These are phyloP conservation scores for Thamnaconus septentrionalis DNA, from an alignment of 2,113 vertebrate species.

Conservation along the genomic window DNA sequence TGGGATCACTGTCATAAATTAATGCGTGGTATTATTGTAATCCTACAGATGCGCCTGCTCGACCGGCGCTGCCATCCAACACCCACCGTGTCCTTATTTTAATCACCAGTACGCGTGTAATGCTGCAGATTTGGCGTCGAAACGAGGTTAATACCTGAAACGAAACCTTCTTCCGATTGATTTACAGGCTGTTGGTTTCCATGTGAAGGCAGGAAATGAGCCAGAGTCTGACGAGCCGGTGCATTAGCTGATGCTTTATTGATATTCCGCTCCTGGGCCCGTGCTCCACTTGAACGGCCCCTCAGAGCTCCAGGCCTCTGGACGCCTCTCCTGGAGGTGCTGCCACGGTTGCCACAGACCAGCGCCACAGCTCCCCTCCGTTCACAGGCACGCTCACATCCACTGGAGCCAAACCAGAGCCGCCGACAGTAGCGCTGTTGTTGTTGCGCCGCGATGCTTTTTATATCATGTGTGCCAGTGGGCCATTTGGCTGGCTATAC, in stretches of 20 bases:
- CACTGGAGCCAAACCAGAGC: constrained; percentile 15
- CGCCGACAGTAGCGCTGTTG: constrained; percentile 54
- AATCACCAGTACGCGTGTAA: constrained; percentile 34
- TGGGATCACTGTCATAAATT: constrained; percentile 19
- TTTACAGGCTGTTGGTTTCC: background rate
- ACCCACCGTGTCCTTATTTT: constrained; percentile 21
- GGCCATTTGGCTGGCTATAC: constrained; percentile 26
- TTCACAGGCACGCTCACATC: constrained; percentile 13
- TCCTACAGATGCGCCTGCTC: constrained; percentile 27
- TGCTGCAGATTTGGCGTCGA: constrained; percentile 27
- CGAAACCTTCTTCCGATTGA: constrained; percentile 22
- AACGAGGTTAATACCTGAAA: constrained; percentile 46
- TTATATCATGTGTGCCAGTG: constrained; percentile 63
- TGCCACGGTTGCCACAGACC: constrained; percentile 42
- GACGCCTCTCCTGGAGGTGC: constrained; percentile 51
- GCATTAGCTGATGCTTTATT: too few relatives aligned
- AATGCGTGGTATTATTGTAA: constrained; percentile 50
- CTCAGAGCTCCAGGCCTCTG: constrained; percentile 48
- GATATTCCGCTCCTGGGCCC: background rate
- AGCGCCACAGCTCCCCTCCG: constrained; percentile 23
- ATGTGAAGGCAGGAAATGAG: too few relatives aligned
- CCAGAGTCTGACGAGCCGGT: too few relatives aligned
- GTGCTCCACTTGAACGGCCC: constrained; percentile 49
- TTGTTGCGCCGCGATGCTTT: constrained; percentile 58
- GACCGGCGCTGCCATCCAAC: constrained; percentile 9